Conservation (phyloP, 2,797 vertebrate species). For the Poeciliopsis paucimaculata region DNA sequence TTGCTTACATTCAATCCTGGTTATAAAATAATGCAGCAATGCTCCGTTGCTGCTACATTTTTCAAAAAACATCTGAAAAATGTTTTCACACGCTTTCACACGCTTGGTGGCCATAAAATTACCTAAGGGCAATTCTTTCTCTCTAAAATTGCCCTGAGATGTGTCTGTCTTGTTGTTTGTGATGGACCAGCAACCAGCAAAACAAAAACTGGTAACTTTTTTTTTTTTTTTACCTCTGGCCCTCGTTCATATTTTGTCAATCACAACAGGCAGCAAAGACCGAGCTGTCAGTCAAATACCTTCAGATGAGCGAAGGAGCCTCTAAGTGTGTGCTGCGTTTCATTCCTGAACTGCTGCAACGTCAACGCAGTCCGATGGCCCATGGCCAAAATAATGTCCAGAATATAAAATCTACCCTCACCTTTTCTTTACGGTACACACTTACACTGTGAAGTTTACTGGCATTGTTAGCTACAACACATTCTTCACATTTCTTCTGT, state of each 20-base stretch:
- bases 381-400: not conserved
- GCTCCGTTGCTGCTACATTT: too few relatives aligned
- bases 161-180: not conserved
- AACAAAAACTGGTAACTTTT: too few relatives aligned
- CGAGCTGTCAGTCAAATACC: not conserved
- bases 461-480: not conserved
- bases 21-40: not conserved
- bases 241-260: not conserved
- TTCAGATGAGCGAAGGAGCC: not conserved
- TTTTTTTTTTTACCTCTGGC: not conserved
- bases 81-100: too few relatives aligned
- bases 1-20: not conserved
- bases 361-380: not conserved
- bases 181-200: too few relatives aligned
- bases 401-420: not conserved
- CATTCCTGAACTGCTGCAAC: not conserved
- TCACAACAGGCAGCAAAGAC: not conserved
- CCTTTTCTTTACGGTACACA: not conserved
- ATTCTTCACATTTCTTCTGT: not conserved
- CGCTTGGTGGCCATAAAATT: too few relatives aligned
- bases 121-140: not conserved
- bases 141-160: not conserved
- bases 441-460: not conserved
- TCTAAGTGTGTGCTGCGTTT: not conserved
- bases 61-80: too few relatives aligned